Conservation (phyloP, 2,797 vertebrate genomes). For the Cyprinella venusta region DNA sequence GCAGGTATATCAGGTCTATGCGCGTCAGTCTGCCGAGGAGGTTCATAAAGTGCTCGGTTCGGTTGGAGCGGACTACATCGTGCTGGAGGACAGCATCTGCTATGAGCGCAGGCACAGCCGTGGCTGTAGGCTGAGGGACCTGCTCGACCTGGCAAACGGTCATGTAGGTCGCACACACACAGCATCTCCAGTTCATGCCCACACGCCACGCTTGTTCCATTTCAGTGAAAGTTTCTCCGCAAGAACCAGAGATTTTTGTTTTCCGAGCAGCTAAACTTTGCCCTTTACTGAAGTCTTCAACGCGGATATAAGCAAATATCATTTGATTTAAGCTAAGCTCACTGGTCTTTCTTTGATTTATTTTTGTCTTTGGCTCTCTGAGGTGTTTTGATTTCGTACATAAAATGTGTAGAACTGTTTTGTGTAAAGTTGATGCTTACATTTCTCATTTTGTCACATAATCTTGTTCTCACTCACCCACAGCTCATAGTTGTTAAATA, state of each 20-base stretch:
- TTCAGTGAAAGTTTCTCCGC: constrained; percentile 9
- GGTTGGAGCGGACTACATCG: constrained; percentile 86
- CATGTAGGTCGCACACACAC: constrained; percentile 81
- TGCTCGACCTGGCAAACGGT: constrained; percentile 91
- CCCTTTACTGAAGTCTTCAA: constrained; percentile 8
- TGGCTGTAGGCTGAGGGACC: constrained; percentile 91
- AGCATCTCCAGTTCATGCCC: constrained; percentile 17
- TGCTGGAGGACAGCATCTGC: constrained; percentile 96
- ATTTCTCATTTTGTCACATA: constrained; percentile 36
- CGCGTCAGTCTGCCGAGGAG: constrained; percentile 84
- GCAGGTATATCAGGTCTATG: constrained; percentile 96
- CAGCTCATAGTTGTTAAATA: constrained; percentile 30
- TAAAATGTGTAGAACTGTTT: constrained; percentile 4
- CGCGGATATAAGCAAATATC: constrained; percentile 24
- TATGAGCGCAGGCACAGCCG: constrained; percentile 88
- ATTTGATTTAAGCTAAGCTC: not conserved
- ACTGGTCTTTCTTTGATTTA: constrained; percentile 7
- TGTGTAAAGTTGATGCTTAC: constrained; percentile 15
- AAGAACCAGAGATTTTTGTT: not conserved
- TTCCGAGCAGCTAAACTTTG: not conserved
- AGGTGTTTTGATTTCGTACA: constrained; percentile 25
- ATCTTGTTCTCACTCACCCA: constrained; percentile 23
- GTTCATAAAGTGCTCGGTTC: constrained; percentile 83
- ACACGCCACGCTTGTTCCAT: constrained; percentile 1
- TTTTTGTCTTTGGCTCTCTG: constrained; percentile 19